A percentile compares a stretch with the other conserved stretches of the same genome.
These are phyloP conservation scores for Cheilosia pagana DNA, from an alignment of 2,888 invertebrate genomes.

Conservation along the genomic window DNA sequence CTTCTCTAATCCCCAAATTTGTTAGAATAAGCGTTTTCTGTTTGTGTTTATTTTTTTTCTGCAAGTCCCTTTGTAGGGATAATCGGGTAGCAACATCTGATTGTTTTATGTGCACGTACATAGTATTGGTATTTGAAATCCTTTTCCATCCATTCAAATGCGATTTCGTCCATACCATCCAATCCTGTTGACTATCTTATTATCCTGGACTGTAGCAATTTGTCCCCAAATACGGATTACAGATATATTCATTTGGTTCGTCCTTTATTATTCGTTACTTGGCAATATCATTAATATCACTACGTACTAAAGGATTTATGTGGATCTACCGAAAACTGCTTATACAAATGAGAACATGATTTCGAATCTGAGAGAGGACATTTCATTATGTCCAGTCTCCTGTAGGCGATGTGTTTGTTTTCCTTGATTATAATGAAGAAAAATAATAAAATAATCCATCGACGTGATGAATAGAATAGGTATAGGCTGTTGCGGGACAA, in stretches of 20 bases:
- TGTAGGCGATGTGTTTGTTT: too few species aligned
- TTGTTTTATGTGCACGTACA: slow-evolving; percentile 13
- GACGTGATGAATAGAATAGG: too few species aligned
- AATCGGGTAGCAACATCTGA: not conserved
- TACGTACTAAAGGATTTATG: slow-evolving; percentile 24
- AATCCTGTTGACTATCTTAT: not conserved
- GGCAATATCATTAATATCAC: slow-evolving; percentile 18
- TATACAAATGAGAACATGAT: slow-evolving; percentile 15
- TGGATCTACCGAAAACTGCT: slow-evolving; percentile 18
- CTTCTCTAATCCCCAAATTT: not conserved
- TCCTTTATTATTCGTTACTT: slow-evolving; percentile 10
- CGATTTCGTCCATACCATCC: slow-evolving; percentile 7
- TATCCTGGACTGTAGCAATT: slow-evolving; percentile 39
- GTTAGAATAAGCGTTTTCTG: not conserved
- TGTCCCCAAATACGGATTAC: slow-evolving; percentile 48
- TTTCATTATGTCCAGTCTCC: slow-evolving; percentile 7
- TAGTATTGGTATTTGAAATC: slow-evolving; percentile 22
- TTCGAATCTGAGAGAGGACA: slow-evolving; percentile 14
- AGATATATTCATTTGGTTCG: slow-evolving; percentile 15
- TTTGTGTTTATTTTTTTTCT: not conserved
- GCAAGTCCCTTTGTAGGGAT: not conserved
- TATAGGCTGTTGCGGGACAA: too few species aligned
- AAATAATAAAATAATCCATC: too few species aligned
- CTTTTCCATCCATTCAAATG: slow-evolving; percentile 25
- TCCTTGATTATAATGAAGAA: too few species aligned